phyloP scores from a whole-genome alignment of 2,888 invertebrate species.

The Mayetiola destructor region DNA sequence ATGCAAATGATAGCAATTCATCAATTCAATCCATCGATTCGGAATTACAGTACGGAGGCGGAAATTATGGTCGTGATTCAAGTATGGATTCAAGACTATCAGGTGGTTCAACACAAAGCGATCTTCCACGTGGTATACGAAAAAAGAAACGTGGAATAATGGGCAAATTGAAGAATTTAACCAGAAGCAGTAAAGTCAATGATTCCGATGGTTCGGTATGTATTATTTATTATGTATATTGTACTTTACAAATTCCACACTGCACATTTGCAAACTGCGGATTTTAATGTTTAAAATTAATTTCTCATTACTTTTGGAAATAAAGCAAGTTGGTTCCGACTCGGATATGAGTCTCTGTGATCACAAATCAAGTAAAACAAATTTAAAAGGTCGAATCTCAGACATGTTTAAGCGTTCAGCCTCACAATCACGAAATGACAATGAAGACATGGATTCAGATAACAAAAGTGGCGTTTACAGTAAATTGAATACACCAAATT shows the following conservation, averaged over 20 bases:
- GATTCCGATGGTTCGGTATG: slow-evolving; percentile 35
- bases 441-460: slow-evolving; percentile 34
- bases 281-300: background rate
- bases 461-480: background rate
- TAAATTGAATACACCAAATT: background rate
- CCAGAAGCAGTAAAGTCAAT: slow-evolving; percentile 51
- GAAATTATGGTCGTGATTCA: slow-evolving; percentile 51
- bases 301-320: background rate
- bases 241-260: background rate
- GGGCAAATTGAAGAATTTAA: slow-evolving; percentile 69
- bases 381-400: slow-evolving; percentile 63
- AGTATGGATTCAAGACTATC: slow-evolving; percentile 73
- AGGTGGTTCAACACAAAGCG: slow-evolving; percentile 73
- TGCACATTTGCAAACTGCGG: background rate
- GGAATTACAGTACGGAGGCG: slow-evolving; percentile 39
- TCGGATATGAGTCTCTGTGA: slow-evolving; percentile 53
- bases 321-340: slow-evolving; percentile 48
- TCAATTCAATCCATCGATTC: slow-evolving; percentile 68
- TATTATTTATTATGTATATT: background rate
- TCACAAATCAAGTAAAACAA: slow-evolving; percentile 49
- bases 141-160: slow-evolving; percentile 70
- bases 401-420: slow-evolving; percentile 64
- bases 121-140: slow-evolving; percentile 48
- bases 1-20: slow-evolving; percentile 68
- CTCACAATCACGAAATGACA: slow-evolving; percentile 51